Conservation (phyloP, 2,888 invertebrate genomes). For the Ypsolopha sequella region DNA sequence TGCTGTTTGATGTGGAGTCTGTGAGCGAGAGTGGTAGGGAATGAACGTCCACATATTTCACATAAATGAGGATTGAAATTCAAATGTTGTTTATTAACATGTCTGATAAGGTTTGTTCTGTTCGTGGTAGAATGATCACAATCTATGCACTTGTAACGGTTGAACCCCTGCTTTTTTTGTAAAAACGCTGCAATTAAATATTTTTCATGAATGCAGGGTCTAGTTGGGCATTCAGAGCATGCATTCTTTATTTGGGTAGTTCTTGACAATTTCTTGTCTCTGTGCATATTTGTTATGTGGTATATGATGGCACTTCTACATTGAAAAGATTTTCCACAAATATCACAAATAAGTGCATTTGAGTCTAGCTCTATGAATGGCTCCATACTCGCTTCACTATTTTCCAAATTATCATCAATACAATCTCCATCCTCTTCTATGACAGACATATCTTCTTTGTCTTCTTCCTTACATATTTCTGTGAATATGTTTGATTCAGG, state of each 20-base stretch:
- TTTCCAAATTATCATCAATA: too few species aligned
- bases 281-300: neutral
- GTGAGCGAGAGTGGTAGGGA: neutral
- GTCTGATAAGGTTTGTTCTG: neutral
- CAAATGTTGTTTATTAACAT: neutral
- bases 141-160: neutral
- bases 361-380: neutral
- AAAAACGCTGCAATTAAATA: conserved; percentile 23
- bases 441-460: neutral
- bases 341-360: neutral
- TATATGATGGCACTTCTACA: neutral
- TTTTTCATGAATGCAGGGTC: conserved; percentile 31
- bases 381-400: too few species aligned
- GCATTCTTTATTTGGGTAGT: conserved; percentile 20
- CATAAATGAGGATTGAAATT: neutral
- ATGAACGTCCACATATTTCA: neutral
- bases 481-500: neutral
- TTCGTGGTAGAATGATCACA: neutral
- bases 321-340: neutral
- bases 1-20: neutral
- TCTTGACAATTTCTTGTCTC: neutral
- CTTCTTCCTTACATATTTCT: neutral
- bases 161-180: neutral
- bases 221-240: conserved; percentile 19
- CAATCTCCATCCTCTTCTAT: too few species aligned